These are phyloP conservation scores for Anodontia alba DNA, from an alignment of 2,888 invertebrate genomes.

Conservation along the genomic window DNA sequence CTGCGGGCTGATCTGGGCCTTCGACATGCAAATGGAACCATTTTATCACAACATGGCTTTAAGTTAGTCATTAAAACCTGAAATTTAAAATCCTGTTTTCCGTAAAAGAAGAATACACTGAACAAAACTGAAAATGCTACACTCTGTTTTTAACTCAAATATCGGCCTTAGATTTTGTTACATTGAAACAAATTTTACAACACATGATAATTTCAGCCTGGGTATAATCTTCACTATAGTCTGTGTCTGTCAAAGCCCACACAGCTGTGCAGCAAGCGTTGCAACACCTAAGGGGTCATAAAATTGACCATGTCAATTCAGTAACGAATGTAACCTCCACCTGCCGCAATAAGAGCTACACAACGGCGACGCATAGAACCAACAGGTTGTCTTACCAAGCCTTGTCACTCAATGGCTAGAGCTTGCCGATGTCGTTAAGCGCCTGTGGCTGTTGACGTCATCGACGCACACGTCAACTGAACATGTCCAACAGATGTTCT, in stretches of 20 bases:
- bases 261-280: too few relatives aligned
- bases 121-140: slow-evolving; percentile 7
- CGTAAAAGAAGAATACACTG: too few relatives aligned
- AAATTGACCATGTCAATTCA: background rate
- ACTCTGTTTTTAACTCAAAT: background rate
- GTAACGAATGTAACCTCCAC: slow-evolving; percentile 13
- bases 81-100: too few relatives aligned
- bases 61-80: too few relatives aligned
- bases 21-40: too few relatives aligned
- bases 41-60: too few relatives aligned
- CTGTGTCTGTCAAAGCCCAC: background rate
- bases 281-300: too few relatives aligned
- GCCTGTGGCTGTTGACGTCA: slow-evolving; percentile 27
- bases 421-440: slow-evolving; percentile 24
- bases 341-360: slow-evolving; percentile 31
- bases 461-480: slow-evolving; percentile 9
- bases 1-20: too few relatives aligned
- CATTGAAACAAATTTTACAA: background rate
- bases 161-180: background rate
- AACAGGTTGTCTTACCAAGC: slow-evolving; percentile 7
- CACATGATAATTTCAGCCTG: slow-evolving; percentile 1
- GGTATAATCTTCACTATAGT: background rate
- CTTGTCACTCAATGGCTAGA: slow-evolving; percentile 31
- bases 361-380: too few relatives aligned
- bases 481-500: slow-evolving; percentile 7